These are phyloP conservation scores for Pinna nobilis DNA, from an alignment of 1,140 invertebrate species.

Conservation along the genomic window DNA sequence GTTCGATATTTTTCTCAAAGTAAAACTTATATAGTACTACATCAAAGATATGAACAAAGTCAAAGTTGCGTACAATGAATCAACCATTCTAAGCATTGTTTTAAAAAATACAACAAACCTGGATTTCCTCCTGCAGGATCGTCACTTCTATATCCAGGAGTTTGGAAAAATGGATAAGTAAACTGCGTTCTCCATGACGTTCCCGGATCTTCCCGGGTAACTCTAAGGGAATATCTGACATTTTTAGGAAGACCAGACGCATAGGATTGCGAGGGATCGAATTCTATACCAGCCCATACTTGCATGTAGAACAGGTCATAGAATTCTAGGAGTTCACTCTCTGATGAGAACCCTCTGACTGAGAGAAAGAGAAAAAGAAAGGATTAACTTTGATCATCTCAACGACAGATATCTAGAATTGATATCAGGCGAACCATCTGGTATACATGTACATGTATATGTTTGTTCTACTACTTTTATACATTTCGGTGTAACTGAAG, in stretches of 20 bases:
- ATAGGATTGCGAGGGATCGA: constrained; percentile 2
- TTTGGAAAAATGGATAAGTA: constrained; percentile 81
- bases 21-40: too few relatives aligned
- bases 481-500: too few relatives aligned
- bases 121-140: constrained; percentile 74
- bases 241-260: constrained; percentile 29
- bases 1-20: constrained; percentile 1
- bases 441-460: background rate
- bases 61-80: background rate
- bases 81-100: background rate
- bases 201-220: constrained; percentile 60
- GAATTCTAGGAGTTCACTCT: constrained; percentile 68
- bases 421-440: background rate
- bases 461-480: too few relatives aligned
- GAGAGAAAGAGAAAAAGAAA: constrained; percentile 22
- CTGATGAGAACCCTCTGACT: constrained; percentile 67
- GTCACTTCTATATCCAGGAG: constrained; percentile 79
- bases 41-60: constrained; percentile 30
- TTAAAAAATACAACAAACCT: constrained; percentile 70
- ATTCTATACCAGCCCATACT: constrained; percentile 38
- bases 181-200: constrained; percentile 80
- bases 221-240: constrained; percentile 60
- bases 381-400: background rate
- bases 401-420: background rate
- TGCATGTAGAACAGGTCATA: constrained; percentile 32